These are phyloP conservation scores for Drosophila yakuba DNA, from an alignment of 1,140 invertebrate species.

Conservation along the genomic window DNA sequence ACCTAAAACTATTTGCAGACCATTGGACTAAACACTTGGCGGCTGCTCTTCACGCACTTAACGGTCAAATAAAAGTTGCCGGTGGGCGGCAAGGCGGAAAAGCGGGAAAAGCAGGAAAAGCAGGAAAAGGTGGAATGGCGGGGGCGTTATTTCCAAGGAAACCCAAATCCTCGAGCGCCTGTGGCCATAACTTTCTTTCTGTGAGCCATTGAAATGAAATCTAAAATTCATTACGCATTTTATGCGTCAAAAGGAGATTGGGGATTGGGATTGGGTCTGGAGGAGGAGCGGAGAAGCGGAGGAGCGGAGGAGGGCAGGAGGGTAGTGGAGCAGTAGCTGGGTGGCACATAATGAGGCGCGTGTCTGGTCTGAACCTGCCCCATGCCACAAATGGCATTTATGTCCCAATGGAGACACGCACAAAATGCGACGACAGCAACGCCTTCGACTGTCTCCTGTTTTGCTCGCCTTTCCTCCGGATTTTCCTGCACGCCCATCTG, in stretches of 20 bases:
- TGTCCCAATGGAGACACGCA: conserved; percentile 77
- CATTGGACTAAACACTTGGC: conserved; percentile 56
- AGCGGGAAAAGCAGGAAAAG: not conserved
- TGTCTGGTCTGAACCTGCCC: conserved; percentile 38
- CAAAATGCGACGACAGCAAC: conserved; percentile 72
- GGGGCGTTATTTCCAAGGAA: conserved; percentile 1
- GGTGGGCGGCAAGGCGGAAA: not conserved
- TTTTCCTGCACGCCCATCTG: conserved; percentile 2
- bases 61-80: conserved; percentile 44
- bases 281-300: no score
- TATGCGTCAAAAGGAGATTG: conserved; percentile 53
- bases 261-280: not conserved
- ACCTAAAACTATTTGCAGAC: conserved; percentile 64
- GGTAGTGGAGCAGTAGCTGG: not conserved
- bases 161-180: conserved; percentile 41
- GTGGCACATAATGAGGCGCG: conserved; percentile 76
- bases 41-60: conserved; percentile 52
- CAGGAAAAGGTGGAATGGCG: conserved; percentile 1
- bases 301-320: not conserved
- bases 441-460: conserved; percentile 41
- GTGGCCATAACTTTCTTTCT: conserved; percentile 55
- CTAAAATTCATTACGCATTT: conserved; percentile 80
- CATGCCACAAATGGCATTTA: conserved; percentile 67
- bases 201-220: conserved; percentile 68
- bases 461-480: conserved; percentile 5